Evolutionary conservation across 2,113 vertebrate genomes (phyloP), one percentile per base, ranked within the genome.

Genomic region (Calypte anna): DNA sequence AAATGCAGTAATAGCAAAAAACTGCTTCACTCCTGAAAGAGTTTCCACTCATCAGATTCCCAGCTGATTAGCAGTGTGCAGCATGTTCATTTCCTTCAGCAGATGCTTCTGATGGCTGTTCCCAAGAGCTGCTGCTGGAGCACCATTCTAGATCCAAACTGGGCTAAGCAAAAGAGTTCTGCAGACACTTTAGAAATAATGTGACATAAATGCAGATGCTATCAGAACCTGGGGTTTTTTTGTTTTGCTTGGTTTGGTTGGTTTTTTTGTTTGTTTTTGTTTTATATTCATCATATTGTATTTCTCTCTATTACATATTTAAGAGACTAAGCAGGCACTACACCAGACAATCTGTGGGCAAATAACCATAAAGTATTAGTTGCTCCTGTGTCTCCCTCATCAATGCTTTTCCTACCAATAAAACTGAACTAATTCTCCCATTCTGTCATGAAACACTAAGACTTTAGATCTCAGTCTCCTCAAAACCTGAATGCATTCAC

Each of bases 1-100:
- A 68, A 83, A 91, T 31, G 53, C 70, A 72, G 31, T 25, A 87
- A 78, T 43, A 92, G 81, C 58, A 83, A 58, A 83, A 58, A 92
- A 91, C 36, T 69, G 57, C 72, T 81, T 63, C 38, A 92, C 67
- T 91, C 53, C 67, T 73, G 17, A 70, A 91, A 62, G 20, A 86
- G 55, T 79, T 85, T 91, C 78, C 54, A 90, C 69, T 93, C 89
- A 67, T 92, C 83, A 82, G 62, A 86, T 85, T 95, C 62, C 70
- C 74, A 90, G 74, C 46, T 91, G 87, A 89, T 92, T 66, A 95
- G 78, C 81, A 55, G 50, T 48, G 40, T 66, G 84, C 54, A 92
- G 75, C 15, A n/a, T 7, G 12, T 62, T 91, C 84, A 97, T 67
- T 85, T 94, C 90, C 87, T 92, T 83, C 64, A 94, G 75, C 89